phyloP scores from a whole-genome alignment of 1,140 invertebrate genomes.

The Drosophila triauraria region DNA sequence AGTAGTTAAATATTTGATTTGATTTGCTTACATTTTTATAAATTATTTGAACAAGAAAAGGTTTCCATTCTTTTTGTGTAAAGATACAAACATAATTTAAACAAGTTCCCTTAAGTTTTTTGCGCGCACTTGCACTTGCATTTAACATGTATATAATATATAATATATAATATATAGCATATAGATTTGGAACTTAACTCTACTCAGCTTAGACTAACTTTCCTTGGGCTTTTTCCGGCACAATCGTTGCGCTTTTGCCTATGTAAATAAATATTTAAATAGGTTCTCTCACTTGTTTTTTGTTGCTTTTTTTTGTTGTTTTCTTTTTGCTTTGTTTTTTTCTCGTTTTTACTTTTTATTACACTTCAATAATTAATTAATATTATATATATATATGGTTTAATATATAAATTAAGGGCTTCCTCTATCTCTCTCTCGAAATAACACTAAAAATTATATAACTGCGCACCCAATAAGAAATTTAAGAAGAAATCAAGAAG shows the following conservation, averaged over 20 bases:
- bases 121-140: constrained; percentile 19
- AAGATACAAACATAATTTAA: constrained; percentile 55
- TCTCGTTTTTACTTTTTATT: constrained; percentile 26
- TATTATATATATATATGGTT: constrained; percentile 39
- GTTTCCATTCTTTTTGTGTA: constrained; percentile 1
- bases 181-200: constrained; percentile 30
- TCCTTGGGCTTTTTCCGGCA: constrained; percentile 22
- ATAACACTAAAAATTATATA: constrained; percentile 65
- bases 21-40: constrained; percentile 24
- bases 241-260: constrained; percentile 32
- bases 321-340: constrained; percentile 15
- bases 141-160: constrained; percentile 22
- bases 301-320: constrained; percentile 10
- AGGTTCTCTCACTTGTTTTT: constrained; percentile 13
- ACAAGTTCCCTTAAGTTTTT: constrained; percentile 62
- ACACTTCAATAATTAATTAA: constrained; percentile 35
- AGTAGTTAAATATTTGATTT: constrained; percentile 41
- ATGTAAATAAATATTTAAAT: constrained; percentile 64
- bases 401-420: constrained; percentile 45
- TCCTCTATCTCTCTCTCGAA: constrained; percentile 5
- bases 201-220: constrained; percentile 52
- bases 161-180: constrained; percentile 9
- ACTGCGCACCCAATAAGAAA: constrained; percentile 72
- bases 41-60: constrained; percentile 41
- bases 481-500: constrained; percentile 44